Conservation (phyloP, 2,797 vertebrate genomes). For the Enoplosus armatus region DNA sequence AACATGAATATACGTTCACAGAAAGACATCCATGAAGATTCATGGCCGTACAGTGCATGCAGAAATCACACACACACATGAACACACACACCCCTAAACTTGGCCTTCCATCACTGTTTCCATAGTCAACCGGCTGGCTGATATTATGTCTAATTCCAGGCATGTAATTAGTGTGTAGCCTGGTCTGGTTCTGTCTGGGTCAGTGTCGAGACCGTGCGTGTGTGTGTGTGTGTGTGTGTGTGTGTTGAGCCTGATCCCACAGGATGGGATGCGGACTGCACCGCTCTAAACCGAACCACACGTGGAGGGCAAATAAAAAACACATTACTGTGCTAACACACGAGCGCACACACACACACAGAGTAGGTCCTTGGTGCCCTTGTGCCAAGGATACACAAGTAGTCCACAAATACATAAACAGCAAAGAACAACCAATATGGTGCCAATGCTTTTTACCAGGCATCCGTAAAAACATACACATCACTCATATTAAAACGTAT, state of each 20-base stretch:
- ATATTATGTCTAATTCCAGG: slow-evolving; percentile 82
- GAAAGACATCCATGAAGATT: not conserved
- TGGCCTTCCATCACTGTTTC: slow-evolving; percentile 71
- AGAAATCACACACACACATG: slow-evolving; percentile 42
- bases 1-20: not conserved
- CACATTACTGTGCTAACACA: slow-evolving; percentile 30
- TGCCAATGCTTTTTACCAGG: slow-evolving; percentile 34
- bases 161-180: slow-evolving; percentile 82
- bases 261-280: slow-evolving; percentile 63
- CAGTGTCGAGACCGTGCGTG: slow-evolving; percentile 56
- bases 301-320: slow-evolving; percentile 63
- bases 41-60: slow-evolving; percentile 5
- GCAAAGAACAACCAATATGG: slow-evolving; percentile 61
- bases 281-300: slow-evolving; percentile 61
- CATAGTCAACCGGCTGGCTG: slow-evolving; percentile 66
- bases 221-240: slow-evolving; percentile 31
- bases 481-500: slow-evolving; percentile 37
- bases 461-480: slow-evolving; percentile 51
- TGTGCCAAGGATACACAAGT: slow-evolving; percentile 34
- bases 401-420: slow-evolving; percentile 62
- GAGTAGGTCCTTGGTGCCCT: slow-evolving; percentile 8
- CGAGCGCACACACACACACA: not conserved
- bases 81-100: slow-evolving; percentile 43
- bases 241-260: slow-evolving; percentile 64
- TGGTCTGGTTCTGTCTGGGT: slow-evolving; percentile 80